Percentiles rank a stretch among this genome's conserved stretches.
Conservation (phyloP, 2,113 vertebrate species). For the Pitta sordida region DNA sequence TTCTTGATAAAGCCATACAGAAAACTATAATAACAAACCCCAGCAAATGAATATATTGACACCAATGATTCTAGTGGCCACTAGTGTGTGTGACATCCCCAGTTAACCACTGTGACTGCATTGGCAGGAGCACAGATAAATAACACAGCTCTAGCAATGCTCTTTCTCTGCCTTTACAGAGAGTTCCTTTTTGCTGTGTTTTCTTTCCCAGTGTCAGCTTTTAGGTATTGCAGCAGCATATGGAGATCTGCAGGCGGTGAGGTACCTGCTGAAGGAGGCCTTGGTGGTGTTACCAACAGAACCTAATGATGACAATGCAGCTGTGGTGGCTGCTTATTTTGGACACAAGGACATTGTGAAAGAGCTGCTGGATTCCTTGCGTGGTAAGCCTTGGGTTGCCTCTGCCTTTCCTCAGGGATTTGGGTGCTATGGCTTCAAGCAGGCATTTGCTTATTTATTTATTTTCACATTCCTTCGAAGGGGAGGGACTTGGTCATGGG, state of each 20-base stretch:
- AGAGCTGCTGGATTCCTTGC: constrained; percentile 84
- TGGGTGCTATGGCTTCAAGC: not conserved
- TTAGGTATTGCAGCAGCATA: constrained; percentile 80
- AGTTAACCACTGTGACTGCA: not conserved
- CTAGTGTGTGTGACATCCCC: not conserved
- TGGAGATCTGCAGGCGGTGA: constrained; percentile 80
- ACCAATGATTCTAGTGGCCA: not conserved
- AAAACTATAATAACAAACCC: not conserved
- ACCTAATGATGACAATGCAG: constrained; percentile 81
- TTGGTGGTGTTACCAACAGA: constrained; percentile 75
- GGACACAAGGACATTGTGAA: constrained; percentile 80
- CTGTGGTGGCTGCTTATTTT: constrained; percentile 82
- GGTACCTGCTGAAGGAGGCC: constrained; percentile 82
- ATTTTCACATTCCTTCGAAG: not conserved
- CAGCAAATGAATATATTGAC: not conserved
- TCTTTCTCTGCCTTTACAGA: not conserved
- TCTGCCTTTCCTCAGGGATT: not conserved
- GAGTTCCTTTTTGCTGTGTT: not conserved
- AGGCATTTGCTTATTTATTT: not conserved
- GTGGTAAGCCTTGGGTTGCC: constrained; percentile 65
- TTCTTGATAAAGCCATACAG: not conserved
- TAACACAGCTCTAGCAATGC: not conserved
- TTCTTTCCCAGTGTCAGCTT: constrained; percentile 69
- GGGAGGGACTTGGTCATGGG: not conserved
- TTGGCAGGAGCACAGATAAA: not conserved